Percentiles rank a stretch among this genome's conserved stretches.
Conservation (phyloP, 2,797 vertebrate genomes). For the Gobionotothen gibberifrons region DNA sequence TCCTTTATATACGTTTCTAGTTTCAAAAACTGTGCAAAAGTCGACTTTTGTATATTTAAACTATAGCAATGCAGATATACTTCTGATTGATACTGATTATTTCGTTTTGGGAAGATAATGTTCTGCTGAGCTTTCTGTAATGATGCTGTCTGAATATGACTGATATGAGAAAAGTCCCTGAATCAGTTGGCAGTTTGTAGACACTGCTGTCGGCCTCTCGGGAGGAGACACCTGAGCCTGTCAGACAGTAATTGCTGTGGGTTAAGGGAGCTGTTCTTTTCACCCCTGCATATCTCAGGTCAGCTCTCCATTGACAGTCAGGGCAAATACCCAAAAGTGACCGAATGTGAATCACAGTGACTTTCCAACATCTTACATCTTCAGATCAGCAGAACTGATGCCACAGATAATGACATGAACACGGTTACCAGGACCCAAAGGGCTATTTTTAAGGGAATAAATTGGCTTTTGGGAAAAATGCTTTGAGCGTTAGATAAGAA, state of each 20-base stretch:
- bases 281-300: conserved; percentile 56
- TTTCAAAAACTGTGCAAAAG: background rate
- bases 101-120: background rate
- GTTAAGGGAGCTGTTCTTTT: conserved; percentile 65
- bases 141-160: conserved; percentile 35
- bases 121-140: background rate
- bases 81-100: background rate
- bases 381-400: conserved; percentile 17
- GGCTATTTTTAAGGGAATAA: conserved; percentile 1
- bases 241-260: conserved; percentile 72
- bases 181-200: conserved; percentile 39
- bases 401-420: conserved; percentile 13
- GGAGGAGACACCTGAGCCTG: conserved; percentile 61
- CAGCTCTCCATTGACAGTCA: conserved; percentile 62
- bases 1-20: background rate
- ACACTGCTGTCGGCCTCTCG: conserved; percentile 43
- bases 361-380: conserved; percentile 26
- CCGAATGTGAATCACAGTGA: conserved; percentile 23
- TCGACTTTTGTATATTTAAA: background rate
- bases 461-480: background rate
- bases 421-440: background rate
- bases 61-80: background rate
- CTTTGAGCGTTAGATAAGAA: background rate
- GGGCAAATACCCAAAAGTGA: conserved; percentile 52
- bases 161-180: conserved; percentile 25